Percentiles rank a stretch among this genome's conserved stretches.
Conservation (phyloP, 2,797 vertebrate species). For the Myoxocephalus aenaeus region DNA sequence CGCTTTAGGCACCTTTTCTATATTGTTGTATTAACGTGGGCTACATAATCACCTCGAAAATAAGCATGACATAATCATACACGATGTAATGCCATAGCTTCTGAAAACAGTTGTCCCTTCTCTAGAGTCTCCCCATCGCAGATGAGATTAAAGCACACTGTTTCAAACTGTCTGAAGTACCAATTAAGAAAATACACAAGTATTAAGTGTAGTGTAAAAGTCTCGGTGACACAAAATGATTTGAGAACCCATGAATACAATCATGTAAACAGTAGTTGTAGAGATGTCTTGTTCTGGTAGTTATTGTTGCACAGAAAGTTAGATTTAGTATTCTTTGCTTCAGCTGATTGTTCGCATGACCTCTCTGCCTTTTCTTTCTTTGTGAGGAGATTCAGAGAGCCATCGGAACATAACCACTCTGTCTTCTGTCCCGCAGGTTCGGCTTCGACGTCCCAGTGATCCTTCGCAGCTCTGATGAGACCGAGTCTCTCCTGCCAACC, state of each 20-base stretch:
- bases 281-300: too few species aligned
- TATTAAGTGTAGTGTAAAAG: not conserved
- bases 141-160: not conserved
- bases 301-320: not conserved
- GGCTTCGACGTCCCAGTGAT: slow-evolving; percentile 95
- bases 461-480: slow-evolving; percentile 91
- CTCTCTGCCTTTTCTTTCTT: not conserved
- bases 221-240: not conserved
- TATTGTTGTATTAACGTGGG: not conserved
- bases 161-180: not conserved
- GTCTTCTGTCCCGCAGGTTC: slow-evolving; percentile 84
- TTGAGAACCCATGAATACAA: not conserved
- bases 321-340: too few species aligned
- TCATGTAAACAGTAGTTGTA: too few species aligned
- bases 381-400: not conserved
- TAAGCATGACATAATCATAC: not conserved
- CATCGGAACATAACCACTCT: not conserved
- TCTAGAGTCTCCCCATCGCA: too few species aligned
- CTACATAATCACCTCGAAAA: not conserved
- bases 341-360: too few species aligned
- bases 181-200: too few species aligned
- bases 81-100: not conserved
- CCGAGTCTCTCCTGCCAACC: slow-evolving; percentile 81
- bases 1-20: too few species aligned
- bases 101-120: too few species aligned